Evolutionary conservation across 2,113 vertebrate genomes (phyloP).

Genomic region (Barbus barbus): DNA sequence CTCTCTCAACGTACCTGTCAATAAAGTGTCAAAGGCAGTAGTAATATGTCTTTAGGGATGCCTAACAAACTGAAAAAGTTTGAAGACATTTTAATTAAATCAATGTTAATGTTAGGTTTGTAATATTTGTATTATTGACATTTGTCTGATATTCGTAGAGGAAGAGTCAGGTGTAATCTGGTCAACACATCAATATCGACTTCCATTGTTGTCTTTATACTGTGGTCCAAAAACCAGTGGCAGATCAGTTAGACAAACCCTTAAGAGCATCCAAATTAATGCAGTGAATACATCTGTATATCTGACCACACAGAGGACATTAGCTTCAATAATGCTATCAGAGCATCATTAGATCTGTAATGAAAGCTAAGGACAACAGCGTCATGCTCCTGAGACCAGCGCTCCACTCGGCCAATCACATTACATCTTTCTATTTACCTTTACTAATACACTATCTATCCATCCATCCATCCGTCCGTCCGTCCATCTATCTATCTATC

Average conservation of each 20-base stretch:
- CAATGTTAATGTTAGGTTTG: neutral
- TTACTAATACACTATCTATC: too few species aligned
- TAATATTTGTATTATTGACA: neutral
- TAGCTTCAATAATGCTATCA: conserved; percentile 66
- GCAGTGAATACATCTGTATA: conserved; percentile 72
- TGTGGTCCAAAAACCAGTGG: conserved; percentile 37
- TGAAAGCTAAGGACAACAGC: conserved; percentile 58
- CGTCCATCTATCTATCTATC: neutral
- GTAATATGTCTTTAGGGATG: neutral
- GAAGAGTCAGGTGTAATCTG: neutral
- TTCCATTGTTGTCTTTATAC: neutral
- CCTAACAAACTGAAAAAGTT: neutral
- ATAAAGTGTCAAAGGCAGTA: neutral
- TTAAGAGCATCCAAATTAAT: conserved; percentile 71
- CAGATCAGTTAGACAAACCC: conserved; percentile 67
- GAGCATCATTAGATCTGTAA: conserved; percentile 65
- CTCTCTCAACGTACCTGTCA: neutral
- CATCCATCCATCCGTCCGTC: neutral
- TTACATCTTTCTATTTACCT: conserved; percentile 55
- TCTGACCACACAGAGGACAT: conserved; percentile 69
- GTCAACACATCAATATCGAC: neutral
- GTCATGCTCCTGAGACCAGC: conserved; percentile 53
- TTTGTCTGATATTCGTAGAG: neutral
- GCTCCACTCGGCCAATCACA: conserved; percentile 65
- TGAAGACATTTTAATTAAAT: neutral